Evolutionary conservation across 2,113 vertebrate species (phyloP).

Genomic region (Sminthopsis crassicaudata): DNA sequence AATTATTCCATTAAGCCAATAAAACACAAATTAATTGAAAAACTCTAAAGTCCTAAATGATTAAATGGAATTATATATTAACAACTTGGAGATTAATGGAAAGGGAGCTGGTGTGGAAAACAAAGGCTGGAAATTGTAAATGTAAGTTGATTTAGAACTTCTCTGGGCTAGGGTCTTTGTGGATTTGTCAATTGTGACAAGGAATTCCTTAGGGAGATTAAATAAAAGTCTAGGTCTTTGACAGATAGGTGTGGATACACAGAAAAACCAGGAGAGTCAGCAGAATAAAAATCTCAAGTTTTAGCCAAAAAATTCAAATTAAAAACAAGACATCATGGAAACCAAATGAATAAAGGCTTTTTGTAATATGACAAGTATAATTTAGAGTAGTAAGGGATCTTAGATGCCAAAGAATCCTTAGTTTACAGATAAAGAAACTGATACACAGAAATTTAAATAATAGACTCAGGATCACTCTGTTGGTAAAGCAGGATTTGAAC

Average conservation of each 20-base stretch:
- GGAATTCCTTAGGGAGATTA: not conserved
- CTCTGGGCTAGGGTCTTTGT: not conserved
- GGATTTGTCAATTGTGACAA: not conserved
- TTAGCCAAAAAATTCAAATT: not conserved
- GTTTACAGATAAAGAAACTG: not conserved
- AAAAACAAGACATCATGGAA: not conserved
- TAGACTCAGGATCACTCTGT: not conserved
- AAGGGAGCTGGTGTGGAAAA: not conserved
- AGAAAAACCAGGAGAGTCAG: not conserved
- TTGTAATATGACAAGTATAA: not conserved
- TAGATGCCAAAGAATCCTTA: not conserved
- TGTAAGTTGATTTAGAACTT: not conserved
- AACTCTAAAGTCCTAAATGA: not conserved
- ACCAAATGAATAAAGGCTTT: not conserved
- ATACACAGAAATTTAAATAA: not conserved
- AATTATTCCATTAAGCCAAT: not conserved
- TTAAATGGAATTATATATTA: not conserved
- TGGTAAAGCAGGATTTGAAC: not conserved
- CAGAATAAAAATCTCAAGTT: not conserved
- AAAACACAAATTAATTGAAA: not conserved
- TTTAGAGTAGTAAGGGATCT: not conserved
- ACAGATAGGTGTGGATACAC: not conserved
- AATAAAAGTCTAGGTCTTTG: not conserved
- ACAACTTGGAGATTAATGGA: not conserved
- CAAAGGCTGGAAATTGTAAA: not conserved